Evolutionary conservation across 2,113 vertebrate genomes (phyloP).

Genomic region (Amblyornis subalaris): DNA sequence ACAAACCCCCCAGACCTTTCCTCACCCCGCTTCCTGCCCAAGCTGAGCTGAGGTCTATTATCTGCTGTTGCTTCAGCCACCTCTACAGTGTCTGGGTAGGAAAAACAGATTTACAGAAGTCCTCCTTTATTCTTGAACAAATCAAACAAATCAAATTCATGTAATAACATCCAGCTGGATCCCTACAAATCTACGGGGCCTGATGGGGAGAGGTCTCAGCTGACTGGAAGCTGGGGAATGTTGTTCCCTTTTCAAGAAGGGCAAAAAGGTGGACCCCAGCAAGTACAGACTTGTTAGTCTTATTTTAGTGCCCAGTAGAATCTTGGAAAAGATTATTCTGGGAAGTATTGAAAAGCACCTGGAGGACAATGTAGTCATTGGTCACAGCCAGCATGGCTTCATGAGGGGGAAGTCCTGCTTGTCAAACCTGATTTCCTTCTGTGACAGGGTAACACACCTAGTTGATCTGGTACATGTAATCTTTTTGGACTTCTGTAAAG

Average conservation of each 20-base stretch:
- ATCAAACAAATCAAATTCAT: background rate
- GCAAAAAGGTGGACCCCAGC: background rate
- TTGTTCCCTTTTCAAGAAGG: background rate
- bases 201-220: background rate
- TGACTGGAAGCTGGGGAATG: background rate
- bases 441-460: background rate
- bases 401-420: background rate
- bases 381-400: background rate
- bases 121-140: background rate
- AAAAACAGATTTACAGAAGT: background rate
- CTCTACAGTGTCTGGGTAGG: background rate
- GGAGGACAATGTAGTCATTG: accelerated
- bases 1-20: background rate
- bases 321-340: background rate
- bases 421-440: background rate
- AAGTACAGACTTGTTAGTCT: background rate
- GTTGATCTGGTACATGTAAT: background rate
- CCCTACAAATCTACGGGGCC: background rate
- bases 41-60: background rate
- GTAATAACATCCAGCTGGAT: background rate
- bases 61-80: background rate
- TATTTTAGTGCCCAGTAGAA: background rate
- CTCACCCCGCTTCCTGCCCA: accelerated
- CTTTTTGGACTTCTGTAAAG: background rate
- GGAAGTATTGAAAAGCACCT: background rate